Evolutionary conservation across 1,140 invertebrate genomes (phyloP), one percentile per base, ranked within the genome.

Genomic region (Drosophila pseudoananassae): DNA sequence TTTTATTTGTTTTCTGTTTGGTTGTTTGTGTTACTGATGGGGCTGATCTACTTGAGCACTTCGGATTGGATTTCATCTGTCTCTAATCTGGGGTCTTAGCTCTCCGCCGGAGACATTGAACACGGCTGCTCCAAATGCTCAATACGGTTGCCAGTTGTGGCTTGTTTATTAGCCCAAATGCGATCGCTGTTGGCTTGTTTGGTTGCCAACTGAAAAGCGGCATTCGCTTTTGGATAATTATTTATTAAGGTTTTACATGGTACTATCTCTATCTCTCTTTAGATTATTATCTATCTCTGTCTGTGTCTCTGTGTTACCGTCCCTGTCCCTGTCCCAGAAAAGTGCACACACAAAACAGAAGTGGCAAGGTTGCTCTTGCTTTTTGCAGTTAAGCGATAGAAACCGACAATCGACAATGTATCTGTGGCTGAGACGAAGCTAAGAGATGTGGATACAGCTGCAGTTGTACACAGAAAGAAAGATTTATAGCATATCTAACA

Each of bases 101-200:
- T 56, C 52, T 45, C 23, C 27, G 53, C 33, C 33, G 36, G 63
- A 51, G 61, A 49, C 56, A 63, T 51, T 63, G 36, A 66, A 33
- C 36, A 33, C 23, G 47, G 14, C 27, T 68, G 60, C 60, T 68
- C 49, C 60, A 68, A 65, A 54, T 65, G 64, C 60, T 68, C 55
- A 64, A 64, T 59, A 49, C 61, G 31, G 61, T 49, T 59, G 61
- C 55, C 61, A 27, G 61, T 29, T 59, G 40, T 14, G 20, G 36
- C 38, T 68, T 64, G 59, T 68, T 68, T 68, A 68, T 68, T 68
- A 68, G 60, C 64, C 38, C 47, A 53, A 68, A 64, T 64, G 38
- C 64, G 47, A 61, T 20, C 9, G 56, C 27, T 27, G 25, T 14
- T 50, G 4, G 59, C 59, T 23, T 14, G 17, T 10, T 33, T 31